Evolutionary conservation across 1,140 invertebrate species (phyloP).

Genomic region (Drosophila setifemur): DNA sequence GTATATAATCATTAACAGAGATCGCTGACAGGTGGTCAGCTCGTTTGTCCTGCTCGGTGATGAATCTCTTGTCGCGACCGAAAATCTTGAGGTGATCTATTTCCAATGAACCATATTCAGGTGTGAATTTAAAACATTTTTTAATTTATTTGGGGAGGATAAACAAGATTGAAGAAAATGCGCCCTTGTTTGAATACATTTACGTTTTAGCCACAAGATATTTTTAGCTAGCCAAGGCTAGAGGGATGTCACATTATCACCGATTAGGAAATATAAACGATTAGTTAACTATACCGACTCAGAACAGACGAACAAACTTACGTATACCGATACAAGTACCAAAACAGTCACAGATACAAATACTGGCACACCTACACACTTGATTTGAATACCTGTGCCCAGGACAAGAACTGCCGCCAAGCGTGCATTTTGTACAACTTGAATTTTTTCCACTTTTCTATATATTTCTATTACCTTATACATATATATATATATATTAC

Average conservation of each 20-base stretch:
- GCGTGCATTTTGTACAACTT: slow-evolving; percentile 51
- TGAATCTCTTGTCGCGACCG: background rate
- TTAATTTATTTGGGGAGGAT: too few species aligned
- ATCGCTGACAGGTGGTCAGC: slow-evolving; percentile 17
- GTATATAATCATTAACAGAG: slow-evolving; percentile 12
- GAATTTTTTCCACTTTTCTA: slow-evolving; percentile 49
- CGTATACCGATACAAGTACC: background rate
- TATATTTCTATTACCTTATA: slow-evolving; percentile 54
- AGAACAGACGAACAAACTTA: slow-evolving; percentile 4
- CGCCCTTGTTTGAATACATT: too few species aligned
- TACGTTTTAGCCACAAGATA: too few species aligned
- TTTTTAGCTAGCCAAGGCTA: too few species aligned
- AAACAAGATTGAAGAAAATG: too few species aligned
- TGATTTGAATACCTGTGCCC: slow-evolving; percentile 41
- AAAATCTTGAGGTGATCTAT: too few species aligned
- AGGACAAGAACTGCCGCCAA: slow-evolving; percentile 47
- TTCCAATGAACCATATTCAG: too few species aligned
- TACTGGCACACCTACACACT: slow-evolving; percentile 16
- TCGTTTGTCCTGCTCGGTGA: slow-evolving; percentile 1
- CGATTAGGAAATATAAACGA: too few species aligned
- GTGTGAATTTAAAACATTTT: too few species aligned
- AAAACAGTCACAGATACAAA: slow-evolving; percentile 9
- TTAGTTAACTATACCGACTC: slow-evolving; percentile 10
- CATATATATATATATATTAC: slow-evolving; percentile 46
- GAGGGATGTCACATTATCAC: too few species aligned